These are phyloP conservation scores for Chloroclysta siterata DNA, from an alignment of 2,888 invertebrate species.

Conservation along the genomic window DNA sequence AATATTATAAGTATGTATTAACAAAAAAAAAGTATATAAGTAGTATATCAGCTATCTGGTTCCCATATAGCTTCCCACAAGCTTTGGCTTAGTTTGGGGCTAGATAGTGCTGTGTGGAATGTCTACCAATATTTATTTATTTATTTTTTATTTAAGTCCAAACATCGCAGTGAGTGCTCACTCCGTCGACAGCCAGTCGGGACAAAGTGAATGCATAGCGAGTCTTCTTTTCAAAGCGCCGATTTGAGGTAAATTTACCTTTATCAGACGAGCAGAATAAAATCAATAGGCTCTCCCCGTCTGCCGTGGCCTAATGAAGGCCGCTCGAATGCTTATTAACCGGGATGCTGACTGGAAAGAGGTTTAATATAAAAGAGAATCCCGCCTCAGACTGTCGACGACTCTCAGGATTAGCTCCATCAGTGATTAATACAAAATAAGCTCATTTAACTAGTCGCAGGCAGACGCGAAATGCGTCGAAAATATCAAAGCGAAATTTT, in stretches of 20 bases:
- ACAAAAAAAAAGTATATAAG: no score
- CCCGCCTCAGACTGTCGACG: conserved; percentile 54
- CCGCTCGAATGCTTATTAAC: conserved; percentile 73
- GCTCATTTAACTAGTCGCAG: conserved; percentile 45
- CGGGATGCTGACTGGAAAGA: conserved; percentile 61
- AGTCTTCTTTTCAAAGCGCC: conserved; percentile 64
- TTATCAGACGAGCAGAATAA: conserved; percentile 69
- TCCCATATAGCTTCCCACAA: no score
- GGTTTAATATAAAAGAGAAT: conserved; percentile 63
- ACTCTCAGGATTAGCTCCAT: conserved; percentile 59
- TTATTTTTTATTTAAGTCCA: no score
- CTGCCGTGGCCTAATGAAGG: conserved; percentile 70
- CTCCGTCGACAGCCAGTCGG: conserved; percentile 44
- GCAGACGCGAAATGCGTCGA: conserved; percentile 46
- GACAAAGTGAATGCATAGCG: conserved; percentile 64
- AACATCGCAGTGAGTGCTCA: conserved; percentile 52
- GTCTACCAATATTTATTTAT: no score
- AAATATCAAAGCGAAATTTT: conserved; percentile 50
- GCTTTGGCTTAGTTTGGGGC: no score
- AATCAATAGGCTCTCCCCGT: conserved; percentile 68
- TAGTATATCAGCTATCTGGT: no score
- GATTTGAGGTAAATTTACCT: conserved; percentile 68
- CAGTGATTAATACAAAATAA: conserved; percentile 52
- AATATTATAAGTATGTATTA: no score
- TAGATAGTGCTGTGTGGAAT: no score